Conservation (phyloP, 2,113 vertebrate genomes). For the Circaetus cinerascens region DNA sequence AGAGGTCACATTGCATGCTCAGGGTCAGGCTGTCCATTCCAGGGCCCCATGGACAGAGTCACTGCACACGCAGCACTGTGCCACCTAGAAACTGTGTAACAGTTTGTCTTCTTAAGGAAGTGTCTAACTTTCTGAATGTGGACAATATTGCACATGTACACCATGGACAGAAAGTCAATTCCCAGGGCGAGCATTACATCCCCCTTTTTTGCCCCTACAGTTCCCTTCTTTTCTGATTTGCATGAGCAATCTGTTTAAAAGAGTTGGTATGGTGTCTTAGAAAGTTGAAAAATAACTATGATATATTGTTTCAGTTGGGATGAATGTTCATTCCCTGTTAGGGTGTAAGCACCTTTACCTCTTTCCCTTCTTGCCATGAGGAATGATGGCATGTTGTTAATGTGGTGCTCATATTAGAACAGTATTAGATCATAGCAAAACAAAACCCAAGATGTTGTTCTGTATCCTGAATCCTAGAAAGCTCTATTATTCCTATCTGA, state of each 20-base stretch:
- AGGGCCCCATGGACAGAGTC: not conserved
- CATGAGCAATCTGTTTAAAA: not conserved
- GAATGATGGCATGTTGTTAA: not conserved
- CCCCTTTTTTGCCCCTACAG: not conserved
- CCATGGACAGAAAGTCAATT: not conserved
- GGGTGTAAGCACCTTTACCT: not conserved
- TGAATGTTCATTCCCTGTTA: not conserved
- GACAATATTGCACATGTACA: not conserved
- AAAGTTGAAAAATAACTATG: not conserved
- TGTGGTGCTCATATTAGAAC: not conserved
- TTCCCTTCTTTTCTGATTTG: not conserved
- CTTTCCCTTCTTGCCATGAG: not conserved
- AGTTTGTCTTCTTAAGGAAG: not conserved
- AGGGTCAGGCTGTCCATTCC: not conserved
- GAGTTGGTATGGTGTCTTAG: not conserved
- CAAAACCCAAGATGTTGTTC: not conserved
- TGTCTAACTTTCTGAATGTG: not conserved
- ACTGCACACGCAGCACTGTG: not conserved
- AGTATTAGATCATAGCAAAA: not conserved
- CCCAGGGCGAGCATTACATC: not conserved
- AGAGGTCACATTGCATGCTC: fast-evolving
- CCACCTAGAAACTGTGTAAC: not conserved
- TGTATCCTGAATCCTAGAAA: not conserved
- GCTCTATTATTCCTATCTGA: not conserved
- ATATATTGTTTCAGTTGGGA: not conserved